phyloP scores from a whole-genome alignment of 2,113 vertebrate genomes.

The Tautogolabrus adspersus region DNA sequence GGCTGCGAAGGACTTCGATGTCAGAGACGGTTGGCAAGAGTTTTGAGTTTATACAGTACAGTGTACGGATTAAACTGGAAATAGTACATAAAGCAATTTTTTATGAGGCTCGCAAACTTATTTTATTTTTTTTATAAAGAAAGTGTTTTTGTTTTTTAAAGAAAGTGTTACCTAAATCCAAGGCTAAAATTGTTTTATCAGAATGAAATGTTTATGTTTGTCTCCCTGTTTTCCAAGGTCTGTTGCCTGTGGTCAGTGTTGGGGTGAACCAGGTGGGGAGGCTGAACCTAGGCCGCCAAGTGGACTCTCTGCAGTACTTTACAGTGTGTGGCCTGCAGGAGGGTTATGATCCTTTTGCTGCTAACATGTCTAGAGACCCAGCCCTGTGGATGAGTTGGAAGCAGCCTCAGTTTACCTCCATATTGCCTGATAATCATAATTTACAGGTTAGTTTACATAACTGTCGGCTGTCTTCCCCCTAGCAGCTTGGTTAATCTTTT shows the following conservation, averaged over 20 bases:
- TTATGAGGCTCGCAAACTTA: background rate
- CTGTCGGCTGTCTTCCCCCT: background rate
- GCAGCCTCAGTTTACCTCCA: conserved; percentile 90
- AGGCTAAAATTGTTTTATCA: background rate
- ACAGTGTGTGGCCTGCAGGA: conserved; percentile 93
- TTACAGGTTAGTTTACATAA: conserved; percentile 84
- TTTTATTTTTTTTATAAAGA: background rate
- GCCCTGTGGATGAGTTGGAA: conserved; percentile 95
- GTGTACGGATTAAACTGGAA: background rate
- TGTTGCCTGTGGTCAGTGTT: conserved; percentile 91
- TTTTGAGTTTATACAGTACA: background rate
- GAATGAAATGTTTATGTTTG: background rate
- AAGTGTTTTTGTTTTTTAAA: background rate
- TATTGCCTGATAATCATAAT: conserved; percentile 87
- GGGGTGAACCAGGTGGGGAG: conserved; percentile 91
- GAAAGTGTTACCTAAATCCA: background rate
- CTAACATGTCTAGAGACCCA: conserved; percentile 91
- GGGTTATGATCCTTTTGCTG: conserved; percentile 93
- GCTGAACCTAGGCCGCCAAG: conserved; percentile 92
- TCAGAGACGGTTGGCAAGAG: conserved; percentile 85
- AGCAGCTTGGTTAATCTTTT: background rate
- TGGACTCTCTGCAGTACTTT: conserved; percentile 90
- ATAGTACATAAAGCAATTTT: background rate
- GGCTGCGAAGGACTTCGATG: conserved; percentile 91
- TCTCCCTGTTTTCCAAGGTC: conserved; percentile 77